A percentile compares a stretch with the other conserved stretches of the same genome.
These are phyloP conservation scores for Phortica okadai DNA, from an alignment of 2,888 invertebrate species.

Conservation along the genomic window DNA sequence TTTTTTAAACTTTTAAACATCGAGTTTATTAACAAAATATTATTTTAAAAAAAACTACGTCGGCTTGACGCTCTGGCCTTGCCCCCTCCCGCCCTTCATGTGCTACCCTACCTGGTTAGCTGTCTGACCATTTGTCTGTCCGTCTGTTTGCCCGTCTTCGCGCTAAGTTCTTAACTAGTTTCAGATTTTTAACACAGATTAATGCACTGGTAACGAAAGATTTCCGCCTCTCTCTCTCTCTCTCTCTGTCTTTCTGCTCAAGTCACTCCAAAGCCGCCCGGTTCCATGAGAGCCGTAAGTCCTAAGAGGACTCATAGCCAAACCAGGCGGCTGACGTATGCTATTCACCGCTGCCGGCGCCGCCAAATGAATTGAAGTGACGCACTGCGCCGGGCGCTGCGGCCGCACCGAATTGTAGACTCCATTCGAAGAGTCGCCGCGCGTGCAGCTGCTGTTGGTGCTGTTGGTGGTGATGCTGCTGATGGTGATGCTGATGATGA, in stretches of 20 bases:
- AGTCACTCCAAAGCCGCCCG: slow-evolving; percentile 23
- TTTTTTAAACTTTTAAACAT: slow-evolving; percentile 57
- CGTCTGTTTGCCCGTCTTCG: slow-evolving; percentile 4
- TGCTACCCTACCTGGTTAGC: background rate
- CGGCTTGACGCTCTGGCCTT: slow-evolving; percentile 14
- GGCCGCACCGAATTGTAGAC: slow-evolving; percentile 76
- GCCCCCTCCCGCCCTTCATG: background rate
- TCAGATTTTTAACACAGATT: slow-evolving; percentile 71
- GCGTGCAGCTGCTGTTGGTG: slow-evolving; percentile 77
- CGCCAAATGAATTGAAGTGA: slow-evolving; percentile 76
- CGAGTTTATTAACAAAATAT: slow-evolving; percentile 39
- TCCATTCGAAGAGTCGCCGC: slow-evolving; percentile 76
- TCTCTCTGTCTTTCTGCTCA: background rate
- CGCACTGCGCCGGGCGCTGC: slow-evolving; percentile 75
- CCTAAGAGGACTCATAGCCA: slow-evolving; percentile 73
- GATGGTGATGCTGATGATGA: slow-evolving; percentile 74
- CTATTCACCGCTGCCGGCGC: slow-evolving; percentile 76
- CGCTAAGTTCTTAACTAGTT: slow-evolving; percentile 48
- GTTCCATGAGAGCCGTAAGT: slow-evolving; percentile 29
- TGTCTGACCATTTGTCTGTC: slow-evolving; percentile 17
- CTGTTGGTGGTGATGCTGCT: slow-evolving; percentile 76
- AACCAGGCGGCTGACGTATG: slow-evolving; percentile 75
- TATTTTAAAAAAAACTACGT: slow-evolving; percentile 37
- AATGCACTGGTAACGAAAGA: slow-evolving; percentile 70
- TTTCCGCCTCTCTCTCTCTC: slow-evolving; percentile 11